Conservation (phyloP, 2,888 invertebrate species). For the Lepidocyrtinus sp. region DNA sequence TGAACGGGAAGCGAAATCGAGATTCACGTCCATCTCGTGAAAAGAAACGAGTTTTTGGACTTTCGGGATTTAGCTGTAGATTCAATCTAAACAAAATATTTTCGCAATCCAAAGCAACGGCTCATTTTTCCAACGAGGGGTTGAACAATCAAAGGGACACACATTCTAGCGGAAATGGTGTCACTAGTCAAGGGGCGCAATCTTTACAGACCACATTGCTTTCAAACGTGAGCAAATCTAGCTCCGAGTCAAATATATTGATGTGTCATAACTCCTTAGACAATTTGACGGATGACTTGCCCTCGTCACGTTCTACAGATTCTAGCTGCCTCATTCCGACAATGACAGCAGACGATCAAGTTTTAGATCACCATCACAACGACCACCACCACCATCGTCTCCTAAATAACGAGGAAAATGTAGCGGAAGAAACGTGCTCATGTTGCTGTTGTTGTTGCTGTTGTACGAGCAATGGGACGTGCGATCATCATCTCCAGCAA, state of each 20-base stretch:
- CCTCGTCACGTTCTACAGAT: constrained; percentile 67
- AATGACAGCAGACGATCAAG: constrained; percentile 45
- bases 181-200: constrained; percentile 29
- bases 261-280: constrained; percentile 70
- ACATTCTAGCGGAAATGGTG: background rate
- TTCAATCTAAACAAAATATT: constrained; percentile 58
- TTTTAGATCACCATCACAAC: constrained; percentile 31
- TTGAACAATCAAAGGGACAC: constrained; percentile 62
- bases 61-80: constrained; percentile 52
- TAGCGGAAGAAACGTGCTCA: background rate
- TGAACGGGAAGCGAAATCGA: constrained; percentile 33
- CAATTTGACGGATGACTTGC: constrained; percentile 67
- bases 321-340: constrained; percentile 65
- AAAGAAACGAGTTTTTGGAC: constrained; percentile 57
- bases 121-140: constrained; percentile 41
- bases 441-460: constrained; percentile 51
- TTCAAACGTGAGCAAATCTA: constrained; percentile 66
- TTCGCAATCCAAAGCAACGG: constrained; percentile 17
- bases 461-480: constrained; percentile 47
- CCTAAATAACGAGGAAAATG: constrained; percentile 5
- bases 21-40: constrained; percentile 31
- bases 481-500: constrained; percentile 40
- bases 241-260: constrained; percentile 69
- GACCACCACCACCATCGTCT: constrained; percentile 22
- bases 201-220: constrained; percentile 40